Evolutionary conservation across 1,140 invertebrate genomes (phyloP).

Genomic region (Cataglyphis hispanica): DNA sequence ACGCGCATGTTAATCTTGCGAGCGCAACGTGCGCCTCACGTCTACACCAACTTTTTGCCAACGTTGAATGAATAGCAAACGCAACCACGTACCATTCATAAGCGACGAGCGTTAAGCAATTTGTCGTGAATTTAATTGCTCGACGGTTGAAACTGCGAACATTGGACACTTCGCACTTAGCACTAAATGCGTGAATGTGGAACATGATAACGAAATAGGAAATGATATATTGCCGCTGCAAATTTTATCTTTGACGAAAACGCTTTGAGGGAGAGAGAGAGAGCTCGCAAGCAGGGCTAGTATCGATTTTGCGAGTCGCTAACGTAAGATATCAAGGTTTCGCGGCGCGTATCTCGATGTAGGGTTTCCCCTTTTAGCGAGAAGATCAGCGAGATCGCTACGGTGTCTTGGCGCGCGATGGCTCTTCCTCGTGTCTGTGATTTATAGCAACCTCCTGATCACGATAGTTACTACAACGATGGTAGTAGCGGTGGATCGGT

Average conservation of each 20-base stretch:
- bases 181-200: neutral
- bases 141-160: neutral
- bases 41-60: neutral
- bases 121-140: neutral
- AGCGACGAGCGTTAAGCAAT: neutral
- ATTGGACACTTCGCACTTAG: neutral
- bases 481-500: constrained; percentile 5
- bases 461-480: constrained; percentile 53
- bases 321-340: constrained; percentile 58
- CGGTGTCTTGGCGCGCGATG: constrained; percentile 48
- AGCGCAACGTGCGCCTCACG: constrained; percentile 32
- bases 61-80: constrained; percentile 25
- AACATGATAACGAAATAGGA: neutral
- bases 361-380: constrained; percentile 60
- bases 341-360: constrained; percentile 45
- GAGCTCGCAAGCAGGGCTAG: constrained; percentile 11
- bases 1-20: constrained; percentile 32
- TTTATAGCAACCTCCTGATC: constrained; percentile 58
- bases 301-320: constrained; percentile 61
- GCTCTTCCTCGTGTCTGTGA: constrained; percentile 57
- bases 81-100: neutral
- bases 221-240: neutral
- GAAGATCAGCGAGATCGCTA: constrained; percentile 48
- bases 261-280: neutral
- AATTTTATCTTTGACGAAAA: constrained; percentile 19